Evolutionary conservation across 2,888 invertebrate genomes (phyloP).

Genomic region (Drosophila pseudotalamancana): DNA sequence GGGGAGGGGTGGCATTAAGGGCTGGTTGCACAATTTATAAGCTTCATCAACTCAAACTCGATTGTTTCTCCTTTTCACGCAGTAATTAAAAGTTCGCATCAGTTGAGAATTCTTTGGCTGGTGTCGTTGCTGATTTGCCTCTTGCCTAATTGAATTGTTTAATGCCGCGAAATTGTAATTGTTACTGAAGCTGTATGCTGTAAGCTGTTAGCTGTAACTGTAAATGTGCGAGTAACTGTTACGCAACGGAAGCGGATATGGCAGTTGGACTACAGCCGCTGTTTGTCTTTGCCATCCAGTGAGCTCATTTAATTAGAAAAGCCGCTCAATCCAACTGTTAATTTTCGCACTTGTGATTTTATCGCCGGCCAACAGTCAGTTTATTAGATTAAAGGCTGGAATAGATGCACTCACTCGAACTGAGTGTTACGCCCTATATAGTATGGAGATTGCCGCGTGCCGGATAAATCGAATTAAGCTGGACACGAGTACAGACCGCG

Average conservation of each 20-base stretch:
- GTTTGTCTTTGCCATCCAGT: conserved; percentile 50
- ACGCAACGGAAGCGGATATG: conserved; percentile 71
- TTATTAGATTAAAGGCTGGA: not conserved
- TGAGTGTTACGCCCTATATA: not conserved
- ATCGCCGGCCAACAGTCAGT: conserved; percentile 4
- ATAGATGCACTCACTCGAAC: not conserved
- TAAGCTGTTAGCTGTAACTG: conserved; percentile 20
- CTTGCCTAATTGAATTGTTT: conserved; percentile 77
- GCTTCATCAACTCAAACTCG: conserved; percentile 26
- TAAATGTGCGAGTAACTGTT: conserved; percentile 33
- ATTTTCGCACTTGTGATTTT: conserved; percentile 51
- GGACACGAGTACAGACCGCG: not conserved
- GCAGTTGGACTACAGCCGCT: conserved; percentile 42
- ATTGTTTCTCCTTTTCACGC: conserved; percentile 17
- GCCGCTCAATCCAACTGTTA: conserved; percentile 45
- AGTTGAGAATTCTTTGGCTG: conserved; percentile 26
- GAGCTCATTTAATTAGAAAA: conserved; percentile 65
- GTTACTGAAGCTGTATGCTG: conserved; percentile 44
- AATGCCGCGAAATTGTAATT: conserved; percentile 68
- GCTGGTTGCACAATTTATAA: conserved; percentile 42
- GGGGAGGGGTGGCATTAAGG: not conserved
- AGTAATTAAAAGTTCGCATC: conserved; percentile 60
- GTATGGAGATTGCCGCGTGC: no score
- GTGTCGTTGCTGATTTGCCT: conserved; percentile 48
- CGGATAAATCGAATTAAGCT: not conserved